Conservation (phyloP, 2,113 vertebrate genomes). For the Xerus inauris region DNA sequence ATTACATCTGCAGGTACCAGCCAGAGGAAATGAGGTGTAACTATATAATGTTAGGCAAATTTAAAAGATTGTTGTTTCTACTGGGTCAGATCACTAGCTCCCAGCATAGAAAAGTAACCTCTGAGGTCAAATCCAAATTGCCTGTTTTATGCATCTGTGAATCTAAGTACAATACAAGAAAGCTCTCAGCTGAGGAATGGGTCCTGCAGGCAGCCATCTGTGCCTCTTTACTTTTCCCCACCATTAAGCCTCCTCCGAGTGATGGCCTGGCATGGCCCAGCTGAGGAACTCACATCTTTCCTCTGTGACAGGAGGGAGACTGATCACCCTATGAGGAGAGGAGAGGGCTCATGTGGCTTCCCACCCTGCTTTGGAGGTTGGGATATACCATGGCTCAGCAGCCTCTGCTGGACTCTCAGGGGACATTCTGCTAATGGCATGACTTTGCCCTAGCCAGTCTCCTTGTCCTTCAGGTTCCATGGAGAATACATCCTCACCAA, state of each 20-base stretch:
- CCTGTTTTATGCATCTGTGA: slow-evolving; percentile 73
- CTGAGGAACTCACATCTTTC: not conserved
- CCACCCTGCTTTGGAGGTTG: not conserved
- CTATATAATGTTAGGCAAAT: slow-evolving; percentile 66
- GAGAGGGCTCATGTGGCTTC: not conserved
- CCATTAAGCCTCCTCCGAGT: not conserved
- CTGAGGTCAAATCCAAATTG: slow-evolving; percentile 71
- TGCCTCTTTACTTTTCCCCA: not conserved
- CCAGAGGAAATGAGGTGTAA: slow-evolving; percentile 62
- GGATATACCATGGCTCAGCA: not conserved
- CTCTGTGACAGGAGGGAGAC: not conserved
- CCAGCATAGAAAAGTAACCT: slow-evolving; percentile 24
- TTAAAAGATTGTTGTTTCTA: slow-evolving; percentile 72
- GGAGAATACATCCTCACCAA: accelerated
- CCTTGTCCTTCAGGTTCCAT: not conserved
- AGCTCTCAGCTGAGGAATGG: accelerated
- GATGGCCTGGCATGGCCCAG: not conserved
- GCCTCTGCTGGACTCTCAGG: not conserved
- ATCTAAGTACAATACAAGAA: slow-evolving; percentile 19
- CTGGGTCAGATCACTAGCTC: slow-evolving; percentile 25
- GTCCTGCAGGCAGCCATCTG: not conserved
- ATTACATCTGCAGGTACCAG: slow-evolving; percentile 59
- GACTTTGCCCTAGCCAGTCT: not conserved
- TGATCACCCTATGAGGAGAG: not conserved
- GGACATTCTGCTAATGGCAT: not conserved